These are phyloP conservation scores for Psilopsiagon aurifrons DNA, from an alignment of 2,113 vertebrate species.

Conservation along the genomic window DNA sequence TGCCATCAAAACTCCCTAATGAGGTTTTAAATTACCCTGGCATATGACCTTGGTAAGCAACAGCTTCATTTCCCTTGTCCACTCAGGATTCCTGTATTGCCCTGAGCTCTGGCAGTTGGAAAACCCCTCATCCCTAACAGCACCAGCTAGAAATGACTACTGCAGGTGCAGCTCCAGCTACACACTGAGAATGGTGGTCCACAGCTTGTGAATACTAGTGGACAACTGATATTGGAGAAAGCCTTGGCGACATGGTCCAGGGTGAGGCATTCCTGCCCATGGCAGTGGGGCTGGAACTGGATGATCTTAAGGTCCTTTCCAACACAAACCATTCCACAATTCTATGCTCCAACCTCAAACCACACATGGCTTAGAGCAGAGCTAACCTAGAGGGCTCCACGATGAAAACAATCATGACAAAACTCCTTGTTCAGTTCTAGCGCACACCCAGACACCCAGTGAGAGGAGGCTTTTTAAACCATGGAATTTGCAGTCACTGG, in stretches of 20 bases:
- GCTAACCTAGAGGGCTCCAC: background rate
- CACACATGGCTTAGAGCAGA: background rate
- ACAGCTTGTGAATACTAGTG: background rate
- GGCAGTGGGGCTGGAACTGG: background rate
- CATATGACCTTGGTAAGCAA: rapidly evolving
- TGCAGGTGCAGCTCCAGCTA: background rate
- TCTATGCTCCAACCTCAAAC: background rate
- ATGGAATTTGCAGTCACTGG: background rate
- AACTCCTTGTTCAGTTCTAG: background rate
- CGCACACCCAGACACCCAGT: rapidly evolving
- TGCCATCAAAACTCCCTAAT: rapidly evolving
- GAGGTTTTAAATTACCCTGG: background rate
- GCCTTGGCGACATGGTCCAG: background rate
- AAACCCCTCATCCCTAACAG: background rate
- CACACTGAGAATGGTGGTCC: rapidly evolving
- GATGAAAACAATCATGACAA: background rate
- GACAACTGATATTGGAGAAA: background rate
- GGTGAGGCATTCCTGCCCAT: background rate
- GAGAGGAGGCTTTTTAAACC: background rate
- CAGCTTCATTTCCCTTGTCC: background rate
- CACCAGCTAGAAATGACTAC: background rate
- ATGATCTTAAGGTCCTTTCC: background rate
- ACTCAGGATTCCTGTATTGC: background rate
- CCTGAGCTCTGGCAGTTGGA: background rate
- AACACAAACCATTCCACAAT: background rate